Evolutionary conservation across 2,888 invertebrate genomes (phyloP), one percentile per base, ranked within the genome.

Genomic region (Bellardia pandia): DNA sequence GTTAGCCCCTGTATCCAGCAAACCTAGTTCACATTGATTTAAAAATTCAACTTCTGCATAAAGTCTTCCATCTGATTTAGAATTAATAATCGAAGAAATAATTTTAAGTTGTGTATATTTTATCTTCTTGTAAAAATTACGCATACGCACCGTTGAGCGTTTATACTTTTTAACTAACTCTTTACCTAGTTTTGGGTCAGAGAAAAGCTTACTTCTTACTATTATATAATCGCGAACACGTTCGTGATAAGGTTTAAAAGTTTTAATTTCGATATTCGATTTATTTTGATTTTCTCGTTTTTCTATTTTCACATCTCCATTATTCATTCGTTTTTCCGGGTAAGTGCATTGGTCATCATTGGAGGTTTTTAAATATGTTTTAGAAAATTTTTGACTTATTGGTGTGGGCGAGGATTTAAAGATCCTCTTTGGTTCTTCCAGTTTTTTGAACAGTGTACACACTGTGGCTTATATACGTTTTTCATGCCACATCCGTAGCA

Each of bases 401-500:
- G 30, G 9, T n/a, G 69, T 11, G 45, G 51, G 30, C 14, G 23
- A 30, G 51, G 30, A 30, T 37, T 33, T 11, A 33, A 9, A 0
- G 69, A 33, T n/a, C 23, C 33, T n/a, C 33, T 7, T 14, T 37
- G 45, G n/a, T 48, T 23, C 9, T 40, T 23, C 2, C 14, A 72
- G 66, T 80, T 74, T 64, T 72, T 77, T 68, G 64, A 40, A 68
- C 76, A 83, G 2, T 77, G 71, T 11, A 30, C 2, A 42, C 76
- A 83, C n/a, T 72, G 83, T 2, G 71, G 83, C n/a, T 77, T 77
- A 23, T 83, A 77, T 1, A 77, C 71, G 42, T 77, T 77, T 42
- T 48, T 69, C 11, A 64, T 14, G 5, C 83, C 77, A 56, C 83
- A 77, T 23, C 71, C 83, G 23, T 71, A 75, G 37, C 75, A 75